Conservation (phyloP, 2,888 invertebrate species). For the Ophraella communa region DNA sequence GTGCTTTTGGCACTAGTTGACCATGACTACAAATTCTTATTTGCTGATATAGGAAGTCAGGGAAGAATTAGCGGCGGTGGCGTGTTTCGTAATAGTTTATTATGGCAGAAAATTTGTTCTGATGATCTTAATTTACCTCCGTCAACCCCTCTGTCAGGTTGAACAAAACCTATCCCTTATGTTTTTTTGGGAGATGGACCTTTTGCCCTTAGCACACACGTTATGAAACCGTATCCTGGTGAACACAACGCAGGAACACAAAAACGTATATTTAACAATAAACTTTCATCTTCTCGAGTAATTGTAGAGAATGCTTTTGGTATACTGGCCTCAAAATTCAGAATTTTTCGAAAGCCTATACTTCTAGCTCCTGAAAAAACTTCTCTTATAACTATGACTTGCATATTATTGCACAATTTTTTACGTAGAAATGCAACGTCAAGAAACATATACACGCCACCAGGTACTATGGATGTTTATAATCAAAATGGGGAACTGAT, state of each 20-base stretch:
- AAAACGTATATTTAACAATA: slow-evolving; percentile 16
- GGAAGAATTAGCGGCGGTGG: slow-evolving; percentile 50
- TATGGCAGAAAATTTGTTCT: slow-evolving; percentile 32
- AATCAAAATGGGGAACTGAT: too few relatives aligned
- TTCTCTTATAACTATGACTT: slow-evolving; percentile 11
- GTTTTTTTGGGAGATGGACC: slow-evolving; percentile 28
- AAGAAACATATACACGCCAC: too few relatives aligned
- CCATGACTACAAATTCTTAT: slow-evolving; percentile 52
- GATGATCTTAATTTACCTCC: slow-evolving; percentile 25
- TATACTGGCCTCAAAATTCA: slow-evolving; percentile 22
- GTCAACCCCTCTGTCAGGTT: slow-evolving; percentile 10
- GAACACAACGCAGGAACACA: slow-evolving; percentile 14
- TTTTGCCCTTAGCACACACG: slow-evolving; percentile 31
- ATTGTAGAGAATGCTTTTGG: slow-evolving; percentile 27
- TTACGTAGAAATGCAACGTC: too few relatives aligned
- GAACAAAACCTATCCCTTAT: slow-evolving; percentile 9
- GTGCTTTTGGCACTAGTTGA: slow-evolving; percentile 54
- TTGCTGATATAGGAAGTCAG: slow-evolving; percentile 49
- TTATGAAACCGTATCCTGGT: slow-evolving; percentile 42
- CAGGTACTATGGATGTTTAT: too few relatives aligned
- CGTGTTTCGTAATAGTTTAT: slow-evolving; percentile 40
- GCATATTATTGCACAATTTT: neutral
- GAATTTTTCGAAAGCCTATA: slow-evolving; percentile 19
- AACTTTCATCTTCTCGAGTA: slow-evolving; percentile 14
- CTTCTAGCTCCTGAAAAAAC: slow-evolving; percentile 16